These are phyloP conservation scores for Clarias platycephalus DNA, from an alignment of 2,797 vertebrate species.

Conservation along the genomic window DNA sequence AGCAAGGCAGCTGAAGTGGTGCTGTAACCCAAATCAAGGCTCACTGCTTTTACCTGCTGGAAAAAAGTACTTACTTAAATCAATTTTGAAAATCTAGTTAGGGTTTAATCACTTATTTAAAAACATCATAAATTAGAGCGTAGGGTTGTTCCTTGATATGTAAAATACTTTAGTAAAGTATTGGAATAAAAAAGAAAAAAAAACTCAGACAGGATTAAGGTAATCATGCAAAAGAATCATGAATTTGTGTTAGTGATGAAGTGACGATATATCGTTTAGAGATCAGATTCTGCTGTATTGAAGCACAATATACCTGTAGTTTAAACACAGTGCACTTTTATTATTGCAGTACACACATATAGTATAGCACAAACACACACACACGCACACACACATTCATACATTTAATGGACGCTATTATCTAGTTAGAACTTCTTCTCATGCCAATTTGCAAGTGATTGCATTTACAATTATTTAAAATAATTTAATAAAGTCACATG, in stretches of 20 bases:
- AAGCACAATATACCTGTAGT: background rate
- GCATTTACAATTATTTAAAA: background rate
- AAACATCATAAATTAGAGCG: background rate
- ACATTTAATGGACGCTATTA: background rate
- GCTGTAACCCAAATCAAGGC: conserved; percentile 32
- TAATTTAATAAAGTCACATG: background rate
- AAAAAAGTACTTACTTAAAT: background rate
- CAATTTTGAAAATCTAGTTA: background rate
- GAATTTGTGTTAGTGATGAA: background rate
- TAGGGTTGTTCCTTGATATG: background rate
- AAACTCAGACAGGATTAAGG: background rate
- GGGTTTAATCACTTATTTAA: background rate
- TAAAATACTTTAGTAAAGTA: background rate
- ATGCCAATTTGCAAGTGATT: background rate
- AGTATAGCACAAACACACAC: background rate
- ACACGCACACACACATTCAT: background rate
- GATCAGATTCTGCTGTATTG: background rate
- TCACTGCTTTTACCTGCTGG: background rate
- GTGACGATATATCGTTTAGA: background rate
- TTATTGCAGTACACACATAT: background rate
- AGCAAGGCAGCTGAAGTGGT: conserved; percentile 14
- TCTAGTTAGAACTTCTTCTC: background rate
- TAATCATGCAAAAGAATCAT: background rate
- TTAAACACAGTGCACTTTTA: background rate
- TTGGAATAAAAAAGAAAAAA: background rate